Base-by-base conservation (phyloP, 2,797 vertebrate genomes). In the Cygnus olor region DNA sequence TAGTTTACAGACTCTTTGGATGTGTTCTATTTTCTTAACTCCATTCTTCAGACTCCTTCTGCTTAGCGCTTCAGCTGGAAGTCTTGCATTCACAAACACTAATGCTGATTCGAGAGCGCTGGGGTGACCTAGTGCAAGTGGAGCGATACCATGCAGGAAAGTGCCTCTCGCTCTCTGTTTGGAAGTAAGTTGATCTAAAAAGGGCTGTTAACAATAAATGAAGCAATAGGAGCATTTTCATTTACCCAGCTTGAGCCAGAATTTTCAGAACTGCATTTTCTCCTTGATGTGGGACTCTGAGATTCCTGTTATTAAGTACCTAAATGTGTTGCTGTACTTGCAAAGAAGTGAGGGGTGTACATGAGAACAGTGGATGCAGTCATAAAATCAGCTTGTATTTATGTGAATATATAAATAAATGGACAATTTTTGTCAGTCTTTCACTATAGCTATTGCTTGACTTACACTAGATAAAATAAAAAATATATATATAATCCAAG, bases 41-140 rank as follows among this genome's bases (percentile, higher is more conserved):
- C 19, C 32, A 14, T 81, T 81, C 11, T 56, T 96, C 98, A 99
- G 99, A 99, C 98, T 99, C 99, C 47, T 99, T 99, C 97, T 99
- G 99, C 97, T 97, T 99, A 92, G 99, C 99, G 5, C 99, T 99
- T 96, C 99, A 99, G 97, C 98, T 99, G 79, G 99, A 99, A 97
- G 99, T 99, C 73, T 97, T 99, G 54, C 99, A 99, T 98, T 99
- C 99, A 38, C 99, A 99, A 97, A 99, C 99, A n/a, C 96, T 99
- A 86, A 99, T 99, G 99, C 98, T 99, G 96, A 98, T 99, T 89
- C 98, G 99, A 84, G 99, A 99, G 97, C 98, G 99, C 49, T 99
- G 99, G 99, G 99, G 99, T 30, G 99, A 99, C 97, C 98, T 99
- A 77, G 99, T 99, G 82, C 99, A 99, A 96, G 99, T 99, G 95